A percentile compares a stretch with the other conserved stretches of the same genome.
Conservation (phyloP, 2,797 vertebrate species). For the Neomorphus geoffroyi region DNA sequence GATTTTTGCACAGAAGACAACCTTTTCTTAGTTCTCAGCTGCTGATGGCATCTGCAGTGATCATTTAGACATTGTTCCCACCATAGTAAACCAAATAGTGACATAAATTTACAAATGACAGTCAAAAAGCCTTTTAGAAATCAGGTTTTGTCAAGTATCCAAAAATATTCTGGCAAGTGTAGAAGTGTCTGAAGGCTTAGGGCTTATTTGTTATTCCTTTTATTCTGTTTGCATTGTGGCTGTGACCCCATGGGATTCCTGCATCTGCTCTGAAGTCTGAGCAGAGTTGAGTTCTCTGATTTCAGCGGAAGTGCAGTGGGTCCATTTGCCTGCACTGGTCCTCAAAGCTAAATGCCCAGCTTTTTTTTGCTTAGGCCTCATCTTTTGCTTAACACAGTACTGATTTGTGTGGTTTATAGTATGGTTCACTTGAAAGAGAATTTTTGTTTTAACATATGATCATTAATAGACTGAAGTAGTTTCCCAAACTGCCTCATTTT, state of each 20-base stretch:
- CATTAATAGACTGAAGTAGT: not conserved
- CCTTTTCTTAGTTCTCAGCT: not conserved
- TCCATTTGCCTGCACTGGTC: not conserved
- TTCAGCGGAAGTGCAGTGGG: not conserved
- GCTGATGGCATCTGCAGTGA: not conserved
- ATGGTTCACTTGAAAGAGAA: not conserved
- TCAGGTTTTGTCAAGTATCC: not conserved
- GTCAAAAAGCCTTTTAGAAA: not conserved
- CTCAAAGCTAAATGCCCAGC: not conserved
- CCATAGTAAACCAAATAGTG: not conserved
- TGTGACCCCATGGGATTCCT: not conserved
- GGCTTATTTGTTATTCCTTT: not conserved
- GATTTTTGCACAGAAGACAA: not conserved
- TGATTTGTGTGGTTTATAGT: not conserved
- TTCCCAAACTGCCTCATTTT: not conserved
- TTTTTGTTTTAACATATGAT: not conserved
- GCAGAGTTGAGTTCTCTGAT: not conserved
- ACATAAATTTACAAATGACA: not conserved
- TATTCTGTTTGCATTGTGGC: not conserved
- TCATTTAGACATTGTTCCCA: not conserved
- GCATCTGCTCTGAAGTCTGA: not conserved
- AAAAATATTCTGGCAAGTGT: not conserved
- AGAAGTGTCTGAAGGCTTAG: not conserved
- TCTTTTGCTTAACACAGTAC: not conserved
- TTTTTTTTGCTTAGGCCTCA: not conserved